A percentile compares a stretch with the other conserved stretches of the same genome.
These are phyloP conservation scores for Macrocentrus cingulum DNA, from an alignment of 1,140 invertebrate species.

Conservation along the genomic window DNA sequence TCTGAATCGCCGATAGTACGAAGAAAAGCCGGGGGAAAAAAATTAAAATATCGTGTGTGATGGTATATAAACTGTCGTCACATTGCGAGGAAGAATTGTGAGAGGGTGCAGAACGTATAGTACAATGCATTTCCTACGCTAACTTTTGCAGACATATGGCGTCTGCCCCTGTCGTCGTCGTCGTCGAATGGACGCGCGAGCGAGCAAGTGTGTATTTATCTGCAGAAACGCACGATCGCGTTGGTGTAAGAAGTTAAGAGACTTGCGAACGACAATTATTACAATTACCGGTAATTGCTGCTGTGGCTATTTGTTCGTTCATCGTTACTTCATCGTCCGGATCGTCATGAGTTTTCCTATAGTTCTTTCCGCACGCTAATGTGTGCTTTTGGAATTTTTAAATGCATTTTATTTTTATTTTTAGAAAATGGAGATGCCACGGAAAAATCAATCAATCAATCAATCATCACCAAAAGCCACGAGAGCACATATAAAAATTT, in stretches of 20 bases:
- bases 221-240: no score
- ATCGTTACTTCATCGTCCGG: conserved; percentile 48
- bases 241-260: conserved; percentile 5
- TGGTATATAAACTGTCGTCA: neutral
- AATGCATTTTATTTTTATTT: neutral
- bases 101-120: neutral
- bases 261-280: conserved; percentile 49
- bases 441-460: no score
- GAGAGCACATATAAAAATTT: no score
- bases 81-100: neutral
- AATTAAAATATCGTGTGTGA: conserved; percentile 6
- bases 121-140: conserved; percentile 41
- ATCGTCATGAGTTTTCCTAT: conserved; percentile 8
- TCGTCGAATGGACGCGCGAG: no score
- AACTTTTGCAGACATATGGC: conserved; percentile 41
- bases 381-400: neutral
- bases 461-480: no score
- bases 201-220: no score
- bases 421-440: no score
- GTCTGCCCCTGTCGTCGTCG: conserved; percentile 30
- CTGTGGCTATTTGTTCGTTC: conserved; percentile 53
- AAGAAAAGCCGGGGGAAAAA: neutral
- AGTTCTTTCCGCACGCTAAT: conserved; percentile 6
- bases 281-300: conserved; percentile 53
- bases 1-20: conserved; percentile 42